These are phyloP conservation scores for Tamias sibiricus DNA, from an alignment of 2,113 vertebrate species.

Conservation along the genomic window DNA sequence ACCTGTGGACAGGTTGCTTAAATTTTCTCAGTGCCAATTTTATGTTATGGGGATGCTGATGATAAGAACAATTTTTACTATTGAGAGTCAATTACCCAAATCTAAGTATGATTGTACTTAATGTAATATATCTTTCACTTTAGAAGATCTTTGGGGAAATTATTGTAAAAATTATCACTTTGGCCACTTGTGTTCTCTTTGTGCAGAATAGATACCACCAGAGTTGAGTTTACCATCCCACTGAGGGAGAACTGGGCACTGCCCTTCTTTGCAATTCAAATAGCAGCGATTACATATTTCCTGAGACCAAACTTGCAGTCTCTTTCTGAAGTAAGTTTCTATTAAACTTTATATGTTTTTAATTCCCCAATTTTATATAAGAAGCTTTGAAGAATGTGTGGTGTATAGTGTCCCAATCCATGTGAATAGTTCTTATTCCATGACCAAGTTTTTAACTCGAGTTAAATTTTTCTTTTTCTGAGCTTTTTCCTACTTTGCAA, in stretches of 20 bases:
- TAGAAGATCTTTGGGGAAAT: not conserved
- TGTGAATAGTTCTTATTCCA: not conserved
- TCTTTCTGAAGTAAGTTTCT: conserved; percentile 90
- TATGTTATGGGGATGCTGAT: too few species aligned
- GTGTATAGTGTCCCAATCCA: not conserved
- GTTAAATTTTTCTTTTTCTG: conserved; percentile 50
- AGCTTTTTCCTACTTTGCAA: conserved; percentile 54
- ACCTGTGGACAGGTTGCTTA: not conserved
- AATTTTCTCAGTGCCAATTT: not conserved
- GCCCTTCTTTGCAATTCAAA: conserved; percentile 96
- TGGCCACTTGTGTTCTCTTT: conserved; percentile 62
- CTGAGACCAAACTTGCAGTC: conserved; percentile 90
- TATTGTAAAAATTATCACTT: not conserved
- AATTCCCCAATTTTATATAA: not conserved
- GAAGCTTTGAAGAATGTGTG: not conserved
- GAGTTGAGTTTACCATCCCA: conserved; percentile 98
- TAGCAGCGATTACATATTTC: conserved; percentile 93
- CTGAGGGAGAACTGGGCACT: conserved; percentile 98
- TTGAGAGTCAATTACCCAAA: not conserved
- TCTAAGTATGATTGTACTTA: not conserved
- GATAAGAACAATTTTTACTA: not conserved
- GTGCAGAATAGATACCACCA: conserved; percentile 95
- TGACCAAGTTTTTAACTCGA: conserved; percentile 18
- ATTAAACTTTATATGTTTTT: not conserved
- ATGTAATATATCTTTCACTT: not conserved